Evolutionary conservation across 2,113 vertebrate genomes (phyloP).

Genomic region (Strix aluco): DNA sequence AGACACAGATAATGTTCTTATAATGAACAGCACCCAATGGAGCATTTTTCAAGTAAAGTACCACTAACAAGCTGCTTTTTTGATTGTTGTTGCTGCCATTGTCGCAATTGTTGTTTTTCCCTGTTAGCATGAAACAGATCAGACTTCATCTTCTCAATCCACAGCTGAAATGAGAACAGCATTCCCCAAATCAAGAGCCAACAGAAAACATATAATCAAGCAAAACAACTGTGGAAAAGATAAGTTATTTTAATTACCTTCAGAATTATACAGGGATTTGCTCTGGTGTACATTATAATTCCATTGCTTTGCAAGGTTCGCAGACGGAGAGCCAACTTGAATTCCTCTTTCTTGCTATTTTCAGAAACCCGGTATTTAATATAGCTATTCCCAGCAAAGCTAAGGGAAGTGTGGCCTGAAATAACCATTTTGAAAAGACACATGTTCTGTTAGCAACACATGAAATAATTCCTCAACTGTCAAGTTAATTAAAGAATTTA

Average conservation of each 20-base stretch:
- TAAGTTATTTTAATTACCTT: conserved; percentile 82
- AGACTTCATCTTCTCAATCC: conserved; percentile 46
- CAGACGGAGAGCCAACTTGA: conserved; percentile 92
- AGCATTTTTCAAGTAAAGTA: conserved; percentile 27
- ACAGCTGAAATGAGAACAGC: conserved; percentile 49
- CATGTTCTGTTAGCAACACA: conserved; percentile 31
- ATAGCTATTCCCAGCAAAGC: conserved; percentile 97
- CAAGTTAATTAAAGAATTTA: conserved; percentile 26
- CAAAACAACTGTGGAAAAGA: conserved; percentile 49
- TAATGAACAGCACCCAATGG: background rate
- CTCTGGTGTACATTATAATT: conserved; percentile 93
- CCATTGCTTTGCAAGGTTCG: conserved; percentile 92
- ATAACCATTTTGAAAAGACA: conserved; percentile 63
- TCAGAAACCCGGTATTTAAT: conserved; percentile 94
- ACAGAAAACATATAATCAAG: conserved; percentile 17
- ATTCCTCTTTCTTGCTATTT: conserved; percentile 83
- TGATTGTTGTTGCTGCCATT: background rate
- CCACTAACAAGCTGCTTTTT: conserved; percentile 17
- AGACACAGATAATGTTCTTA: background rate
- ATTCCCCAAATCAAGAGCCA: conserved; percentile 38
- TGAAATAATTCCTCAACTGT: conserved; percentile 5
- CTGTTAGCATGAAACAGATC: conserved; percentile 5
- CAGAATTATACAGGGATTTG: conserved; percentile 89
- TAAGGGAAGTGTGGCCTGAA: conserved; percentile 93
- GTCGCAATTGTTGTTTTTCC: background rate